Conservation (phyloP, 2,113 vertebrate species). For the Hyaena hyaena region DNA sequence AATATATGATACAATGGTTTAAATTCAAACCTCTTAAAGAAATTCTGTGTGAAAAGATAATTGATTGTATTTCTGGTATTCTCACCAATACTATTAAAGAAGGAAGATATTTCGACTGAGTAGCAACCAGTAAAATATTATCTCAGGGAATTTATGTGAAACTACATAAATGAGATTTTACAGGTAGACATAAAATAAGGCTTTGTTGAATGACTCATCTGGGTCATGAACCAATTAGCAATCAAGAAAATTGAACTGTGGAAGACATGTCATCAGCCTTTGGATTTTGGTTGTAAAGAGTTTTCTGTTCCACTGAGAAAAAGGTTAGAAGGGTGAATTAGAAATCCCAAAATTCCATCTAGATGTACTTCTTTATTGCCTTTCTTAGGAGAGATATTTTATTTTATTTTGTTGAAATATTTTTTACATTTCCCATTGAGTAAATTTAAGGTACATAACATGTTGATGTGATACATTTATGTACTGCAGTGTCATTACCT, state of each 20-base stretch:
- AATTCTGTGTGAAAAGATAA: background rate
- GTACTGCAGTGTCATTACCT: background rate
- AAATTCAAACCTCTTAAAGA: background rate
- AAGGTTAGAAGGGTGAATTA: background rate
- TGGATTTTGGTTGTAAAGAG: background rate
- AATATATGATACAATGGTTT: background rate
- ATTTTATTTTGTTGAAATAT: background rate
- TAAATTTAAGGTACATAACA: background rate
- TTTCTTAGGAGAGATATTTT: background rate
- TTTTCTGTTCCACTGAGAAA: background rate
- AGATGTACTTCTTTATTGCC: background rate
- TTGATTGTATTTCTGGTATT: background rate
- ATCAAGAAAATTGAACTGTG: background rate
- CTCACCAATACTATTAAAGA: background rate
- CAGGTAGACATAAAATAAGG: background rate
- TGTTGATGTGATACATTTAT: background rate
- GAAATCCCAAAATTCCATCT: background rate
- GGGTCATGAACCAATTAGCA: background rate
- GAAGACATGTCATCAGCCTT: background rate
- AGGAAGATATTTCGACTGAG: background rate
- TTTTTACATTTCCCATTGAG: background rate
- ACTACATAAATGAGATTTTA: background rate
- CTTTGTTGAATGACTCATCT: background rate
- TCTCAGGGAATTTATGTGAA: background rate
- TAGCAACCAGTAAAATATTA: background rate